Percentiles rank a stretch among this genome's conserved stretches.
Evolutionary conservation across 92 coral and sea anemone species (phyloP).

Genomic region (Blastomussa wellsi): DNA sequence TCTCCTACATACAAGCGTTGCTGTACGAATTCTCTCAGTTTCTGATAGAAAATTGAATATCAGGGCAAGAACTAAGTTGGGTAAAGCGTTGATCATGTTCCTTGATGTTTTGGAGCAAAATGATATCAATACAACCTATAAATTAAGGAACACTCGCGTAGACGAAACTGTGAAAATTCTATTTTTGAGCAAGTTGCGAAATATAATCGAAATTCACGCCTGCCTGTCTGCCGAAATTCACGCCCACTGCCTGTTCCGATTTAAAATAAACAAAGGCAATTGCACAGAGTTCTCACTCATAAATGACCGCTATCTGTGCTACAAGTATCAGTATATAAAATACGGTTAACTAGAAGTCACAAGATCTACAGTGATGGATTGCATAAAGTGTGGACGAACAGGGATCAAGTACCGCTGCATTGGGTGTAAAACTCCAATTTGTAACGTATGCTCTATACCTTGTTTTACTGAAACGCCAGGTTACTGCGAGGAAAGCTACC

Average conservation of each 20-base stretch:
- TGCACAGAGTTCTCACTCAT: conserved; percentile 8
- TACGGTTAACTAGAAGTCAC: conserved; percentile 1
- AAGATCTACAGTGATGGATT: conserved; percentile 60
- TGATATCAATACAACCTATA: conserved; percentile 11
- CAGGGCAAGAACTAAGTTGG: conserved; percentile 27
- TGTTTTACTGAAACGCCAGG: conserved; percentile 68
- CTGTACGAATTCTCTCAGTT: conserved; percentile 32
- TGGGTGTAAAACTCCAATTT: conserved; percentile 60
- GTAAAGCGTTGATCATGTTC: conserved; percentile 27
- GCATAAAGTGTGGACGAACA: conserved; percentile 57
- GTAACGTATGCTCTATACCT: conserved; percentile 59
- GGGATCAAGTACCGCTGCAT: conserved; percentile 53
- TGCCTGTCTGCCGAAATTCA: neutral
- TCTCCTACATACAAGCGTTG: conserved; percentile 30
- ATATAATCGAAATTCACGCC: conserved; percentile 19
- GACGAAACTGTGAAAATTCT: conserved; percentile 19
- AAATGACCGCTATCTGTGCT: conserved; percentile 20
- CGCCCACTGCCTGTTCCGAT: neutral
- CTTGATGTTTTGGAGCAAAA: conserved; percentile 3
- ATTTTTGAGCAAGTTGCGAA: conserved; percentile 21
- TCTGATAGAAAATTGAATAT: conserved; percentile 43
- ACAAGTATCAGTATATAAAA: conserved; percentile 22
- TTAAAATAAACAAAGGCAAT: conserved; percentile 12
- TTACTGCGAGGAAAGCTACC: conserved; percentile 58
- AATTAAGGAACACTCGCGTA: conserved; percentile 13